Percentiles rank a stretch among this genome's conserved stretches.
phyloP scores from a whole-genome alignment of 2,797 vertebrate species.

The Chaetophractus vellerosus region DNA sequence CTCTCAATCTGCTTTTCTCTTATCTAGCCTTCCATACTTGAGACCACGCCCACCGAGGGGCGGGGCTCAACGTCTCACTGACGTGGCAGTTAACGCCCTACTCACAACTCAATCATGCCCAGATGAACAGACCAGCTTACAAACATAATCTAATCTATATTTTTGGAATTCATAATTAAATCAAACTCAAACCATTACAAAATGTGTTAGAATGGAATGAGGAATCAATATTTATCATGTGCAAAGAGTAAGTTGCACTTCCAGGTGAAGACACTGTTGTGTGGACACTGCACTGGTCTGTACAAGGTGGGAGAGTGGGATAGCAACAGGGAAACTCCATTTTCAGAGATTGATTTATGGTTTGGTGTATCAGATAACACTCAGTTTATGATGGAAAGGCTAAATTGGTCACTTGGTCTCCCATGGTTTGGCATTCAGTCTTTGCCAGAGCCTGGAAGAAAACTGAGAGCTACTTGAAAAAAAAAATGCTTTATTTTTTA shows the following conservation, averaged over 20 bases:
- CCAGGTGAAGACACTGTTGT: neutral
- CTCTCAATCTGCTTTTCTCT: no score
- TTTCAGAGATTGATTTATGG: neutral
- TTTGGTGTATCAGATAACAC: neutral
- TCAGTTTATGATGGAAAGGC: neutral
- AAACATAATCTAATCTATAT: no score
- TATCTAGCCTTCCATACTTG: no score
- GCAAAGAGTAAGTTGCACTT: constrained; percentile 29
- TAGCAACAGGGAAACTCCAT: neutral
- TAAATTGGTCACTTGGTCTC: neutral
- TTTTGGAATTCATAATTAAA: no score
- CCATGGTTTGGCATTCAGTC: neutral
- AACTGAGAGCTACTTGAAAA: neutral
- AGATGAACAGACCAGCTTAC: no score
- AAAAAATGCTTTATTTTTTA: neutral
- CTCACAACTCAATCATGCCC: no score
- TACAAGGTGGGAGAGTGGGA: neutral
- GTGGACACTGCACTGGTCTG: neutral
- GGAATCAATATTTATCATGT: constrained; percentile 70
- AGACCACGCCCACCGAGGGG: no score
- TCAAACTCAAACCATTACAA: no score
- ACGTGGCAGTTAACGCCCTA: no score
- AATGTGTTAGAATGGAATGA: constrained; percentile 27
- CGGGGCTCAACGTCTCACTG: no score
- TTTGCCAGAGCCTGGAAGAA: neutral